A percentile compares a stretch with the other conserved stretches of the same genome.
Evolutionary conservation across 1,140 invertebrate genomes (phyloP).

Genomic region (Thaumatotibia leucotreta): DNA sequence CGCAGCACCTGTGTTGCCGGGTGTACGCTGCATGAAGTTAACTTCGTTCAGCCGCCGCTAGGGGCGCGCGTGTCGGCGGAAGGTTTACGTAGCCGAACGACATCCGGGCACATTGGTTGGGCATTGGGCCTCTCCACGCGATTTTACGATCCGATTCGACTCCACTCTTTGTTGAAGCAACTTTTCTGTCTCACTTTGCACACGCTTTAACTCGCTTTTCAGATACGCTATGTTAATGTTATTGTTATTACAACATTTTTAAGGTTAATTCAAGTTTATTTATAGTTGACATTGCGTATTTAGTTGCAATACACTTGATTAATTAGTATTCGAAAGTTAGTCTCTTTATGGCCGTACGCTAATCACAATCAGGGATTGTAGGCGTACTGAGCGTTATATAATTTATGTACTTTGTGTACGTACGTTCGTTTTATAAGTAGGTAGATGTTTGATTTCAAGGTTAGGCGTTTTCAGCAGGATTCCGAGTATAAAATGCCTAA

Average conservation of each 20-base stretch:
- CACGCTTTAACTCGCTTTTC: slow-evolving; percentile 52
- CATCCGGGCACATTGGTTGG: slow-evolving; percentile 62
- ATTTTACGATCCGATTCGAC: slow-evolving; percentile 58
- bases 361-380: slow-evolving; percentile 40
- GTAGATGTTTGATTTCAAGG: slow-evolving; percentile 58
- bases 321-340: slow-evolving; percentile 49
- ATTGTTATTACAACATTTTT: slow-evolving; percentile 23
- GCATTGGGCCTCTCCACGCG: slow-evolving; percentile 72
- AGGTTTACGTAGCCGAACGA: slow-evolving; percentile 75
- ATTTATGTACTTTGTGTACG: slow-evolving; percentile 1
- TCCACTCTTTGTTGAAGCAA: slow-evolving; percentile 59
- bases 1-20: slow-evolving; percentile 38
- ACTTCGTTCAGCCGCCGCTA: slow-evolving; percentile 54
- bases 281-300: slow-evolving; percentile 33
- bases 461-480: slow-evolving; percentile 63
- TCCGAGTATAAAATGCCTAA: background rate
- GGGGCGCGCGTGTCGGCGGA: slow-evolving; percentile 66
- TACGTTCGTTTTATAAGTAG: slow-evolving; percentile 21
- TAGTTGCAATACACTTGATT: slow-evolving; percentile 35
- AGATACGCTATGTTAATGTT: slow-evolving; percentile 16
- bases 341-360: slow-evolving; percentile 32
- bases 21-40: slow-evolving; percentile 66
- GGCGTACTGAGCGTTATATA: background rate
- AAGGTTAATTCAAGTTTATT: slow-evolving; percentile 42
- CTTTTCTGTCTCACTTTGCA: slow-evolving; percentile 55